These are phyloP conservation scores for Nomada ruficornis DNA, from an alignment of 2,888 invertebrate genomes.

Conservation along the genomic window DNA sequence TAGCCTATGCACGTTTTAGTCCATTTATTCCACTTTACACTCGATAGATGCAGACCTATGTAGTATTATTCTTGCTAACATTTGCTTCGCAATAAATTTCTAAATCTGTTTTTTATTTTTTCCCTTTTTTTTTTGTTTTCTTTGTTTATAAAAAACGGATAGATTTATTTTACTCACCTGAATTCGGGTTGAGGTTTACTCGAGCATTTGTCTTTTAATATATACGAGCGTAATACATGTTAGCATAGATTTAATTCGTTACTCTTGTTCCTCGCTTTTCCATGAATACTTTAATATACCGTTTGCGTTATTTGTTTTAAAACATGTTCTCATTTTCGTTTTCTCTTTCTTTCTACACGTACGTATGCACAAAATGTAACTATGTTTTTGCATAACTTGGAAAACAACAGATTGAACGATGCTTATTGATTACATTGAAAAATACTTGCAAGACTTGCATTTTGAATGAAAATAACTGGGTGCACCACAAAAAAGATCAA, in stretches of 20 bases:
- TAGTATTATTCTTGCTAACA: conserved; percentile 50
- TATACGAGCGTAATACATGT: conserved; percentile 60
- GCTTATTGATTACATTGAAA: conserved; percentile 36
- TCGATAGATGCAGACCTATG: conserved; percentile 67
- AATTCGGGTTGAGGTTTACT: conserved; percentile 80
- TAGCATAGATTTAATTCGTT: conserved; percentile 58
- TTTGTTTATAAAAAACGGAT: conserved; percentile 76
- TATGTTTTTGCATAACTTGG: conserved; percentile 29
- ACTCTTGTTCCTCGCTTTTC: conserved; percentile 59
- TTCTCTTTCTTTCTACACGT: conserved; percentile 18
- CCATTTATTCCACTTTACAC: conserved; percentile 66
- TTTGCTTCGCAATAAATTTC: conserved; percentile 48
- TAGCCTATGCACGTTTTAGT: conserved; percentile 6
- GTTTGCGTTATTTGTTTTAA: conserved; percentile 24
- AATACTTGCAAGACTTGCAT: conserved; percentile 30
- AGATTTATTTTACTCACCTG: conserved; percentile 83
- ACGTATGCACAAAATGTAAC: conserved; percentile 15
- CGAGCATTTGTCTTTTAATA: conserved; percentile 77
- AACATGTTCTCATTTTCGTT: conserved; percentile 20
- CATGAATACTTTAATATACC: conserved; percentile 36
- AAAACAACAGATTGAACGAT: conserved; percentile 42
- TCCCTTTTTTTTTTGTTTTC: not conserved
- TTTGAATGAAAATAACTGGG: conserved; percentile 44
- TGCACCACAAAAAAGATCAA: conserved; percentile 46
- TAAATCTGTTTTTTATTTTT: conserved; percentile 40